Base-by-base conservation (phyloP, 2,888 invertebrate genomes). In the Molorchus minor region DNA sequence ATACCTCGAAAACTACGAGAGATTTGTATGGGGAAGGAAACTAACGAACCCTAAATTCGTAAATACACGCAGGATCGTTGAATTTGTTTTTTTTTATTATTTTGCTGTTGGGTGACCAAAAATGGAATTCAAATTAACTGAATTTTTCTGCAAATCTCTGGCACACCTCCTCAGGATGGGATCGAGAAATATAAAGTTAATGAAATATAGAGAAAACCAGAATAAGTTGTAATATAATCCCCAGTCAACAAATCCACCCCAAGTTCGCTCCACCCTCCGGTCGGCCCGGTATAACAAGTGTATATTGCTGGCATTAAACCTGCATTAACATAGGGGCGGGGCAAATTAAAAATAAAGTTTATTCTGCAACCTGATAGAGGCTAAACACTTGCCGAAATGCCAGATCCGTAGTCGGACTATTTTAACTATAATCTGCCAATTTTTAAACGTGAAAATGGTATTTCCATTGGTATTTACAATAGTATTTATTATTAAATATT, bases 321-420 rank as follows among this genome's bases (percentile, higher is more conserved):
- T 70, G 72, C 73, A 78, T 78, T 79, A 79, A 76, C 75, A 73
- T 72, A 70, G 73, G 70, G 78, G 77, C 76, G 78, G 77, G 69
- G 74, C 75, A 67, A 69, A 71, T 71, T 70, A 66, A 64, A 62
- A 65, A 67, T 61, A 64, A 68, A 71, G 75, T 77, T 74, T 77
- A 72, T 72, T 70, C 69, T 74, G 78, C 72, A 78, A 79, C 75
- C 73, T 77, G 77, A 79, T 78, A 71, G 60, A 70, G 64, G 59
- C 64, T 66, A 71, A 73, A 72, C 71, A 75, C 65, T 72, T 69
- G 70, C 70, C 52, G 57, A 41, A 36, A 57, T 60, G 25, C 13
- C 61, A 67, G 67, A 36, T 12, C 52, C 58, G 66, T 41, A 62
- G 12, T 49, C 19, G 19, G 17, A 33, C 7, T 17, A 19, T 47